Evolutionary conservation across 2,888 invertebrate genomes (phyloP).

Genomic region (Odontocolon sp.): DNA sequence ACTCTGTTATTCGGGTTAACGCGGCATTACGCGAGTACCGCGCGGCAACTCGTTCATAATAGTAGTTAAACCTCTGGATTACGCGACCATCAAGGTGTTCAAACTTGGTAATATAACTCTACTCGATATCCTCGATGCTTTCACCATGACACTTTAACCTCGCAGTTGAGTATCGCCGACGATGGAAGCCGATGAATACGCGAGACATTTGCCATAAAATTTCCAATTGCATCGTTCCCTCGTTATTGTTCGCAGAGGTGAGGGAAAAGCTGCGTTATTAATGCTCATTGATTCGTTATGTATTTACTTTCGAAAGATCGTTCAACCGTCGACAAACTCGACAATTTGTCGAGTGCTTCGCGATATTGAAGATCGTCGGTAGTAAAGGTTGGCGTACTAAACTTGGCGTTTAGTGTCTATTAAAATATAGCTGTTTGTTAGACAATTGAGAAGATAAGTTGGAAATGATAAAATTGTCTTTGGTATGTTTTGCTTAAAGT

Average conservation of each 20-base stretch:
- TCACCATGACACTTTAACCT: conserved; percentile 47
- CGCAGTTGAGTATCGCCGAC: neutral
- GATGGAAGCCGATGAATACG: neutral
- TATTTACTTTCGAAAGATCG: no score
- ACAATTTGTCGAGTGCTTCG: no score
- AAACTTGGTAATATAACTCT: conserved; percentile 39
- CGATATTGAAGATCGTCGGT: no score
- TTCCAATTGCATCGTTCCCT: neutral
- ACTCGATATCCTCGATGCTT: conserved; percentile 48
- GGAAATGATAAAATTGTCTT: neutral
- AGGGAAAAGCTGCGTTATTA: no score
- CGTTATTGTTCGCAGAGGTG: no score
- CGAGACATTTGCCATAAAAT: neutral
- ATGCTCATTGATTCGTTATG: no score
- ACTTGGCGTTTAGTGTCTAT: no score
- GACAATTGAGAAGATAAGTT: no score
- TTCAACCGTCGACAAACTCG: no score
- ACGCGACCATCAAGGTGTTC: conserved; percentile 39
- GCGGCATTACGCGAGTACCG: conserved; percentile 33
- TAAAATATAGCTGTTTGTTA: no score
- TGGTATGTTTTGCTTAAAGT: neutral
- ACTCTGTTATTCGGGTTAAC: conserved; percentile 39
- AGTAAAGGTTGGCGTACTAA: no score
- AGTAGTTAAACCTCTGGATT: conserved; percentile 22
- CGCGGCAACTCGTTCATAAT: conserved; percentile 11